A percentile compares a stretch with the other conserved stretches of the same genome.
phyloP scores from a whole-genome alignment of 2,797 vertebrate species.

The Arctocebus calabarensis region DNA sequence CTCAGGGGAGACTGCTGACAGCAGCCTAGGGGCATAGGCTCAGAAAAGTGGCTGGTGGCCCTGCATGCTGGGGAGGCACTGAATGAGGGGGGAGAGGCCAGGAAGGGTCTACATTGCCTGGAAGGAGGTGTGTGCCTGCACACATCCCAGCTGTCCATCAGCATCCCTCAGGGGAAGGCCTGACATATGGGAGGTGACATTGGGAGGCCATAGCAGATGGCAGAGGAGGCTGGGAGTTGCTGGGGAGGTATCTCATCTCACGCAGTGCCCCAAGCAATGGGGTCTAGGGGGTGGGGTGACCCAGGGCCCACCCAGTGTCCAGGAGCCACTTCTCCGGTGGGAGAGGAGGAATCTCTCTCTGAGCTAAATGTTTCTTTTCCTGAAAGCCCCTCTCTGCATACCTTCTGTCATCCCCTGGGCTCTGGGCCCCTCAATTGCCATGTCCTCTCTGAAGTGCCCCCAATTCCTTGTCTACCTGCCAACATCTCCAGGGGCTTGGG shows the following conservation, averaged over 20 bases:
- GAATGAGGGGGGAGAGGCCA: neutral
- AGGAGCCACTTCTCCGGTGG: neutral
- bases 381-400: neutral
- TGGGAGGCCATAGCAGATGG: slow-evolving; percentile 67
- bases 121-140: neutral
- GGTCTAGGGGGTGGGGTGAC: neutral
- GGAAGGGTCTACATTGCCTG: neutral
- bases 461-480: neutral
- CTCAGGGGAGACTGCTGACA: neutral
- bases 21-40: neutral
- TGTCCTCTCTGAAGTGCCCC: neutral
- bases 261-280: neutral
- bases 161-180: slow-evolving; percentile 4
- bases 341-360: neutral
- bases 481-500: too few relatives aligned
- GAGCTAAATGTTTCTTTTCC: neutral
- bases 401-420: neutral
- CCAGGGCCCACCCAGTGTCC: neutral
- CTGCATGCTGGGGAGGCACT: neutral
- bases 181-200: slow-evolving; percentile 50
- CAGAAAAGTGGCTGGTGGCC: slow-evolving; percentile 17
- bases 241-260: neutral
- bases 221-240: slow-evolving; percentile 5
- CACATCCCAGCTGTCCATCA: neutral
- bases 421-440: neutral